Percentiles rank a stretch among this genome's conserved stretches.
Conservation (phyloP, 2,113 vertebrate species). For the Cochlearius cochlearius region DNA sequence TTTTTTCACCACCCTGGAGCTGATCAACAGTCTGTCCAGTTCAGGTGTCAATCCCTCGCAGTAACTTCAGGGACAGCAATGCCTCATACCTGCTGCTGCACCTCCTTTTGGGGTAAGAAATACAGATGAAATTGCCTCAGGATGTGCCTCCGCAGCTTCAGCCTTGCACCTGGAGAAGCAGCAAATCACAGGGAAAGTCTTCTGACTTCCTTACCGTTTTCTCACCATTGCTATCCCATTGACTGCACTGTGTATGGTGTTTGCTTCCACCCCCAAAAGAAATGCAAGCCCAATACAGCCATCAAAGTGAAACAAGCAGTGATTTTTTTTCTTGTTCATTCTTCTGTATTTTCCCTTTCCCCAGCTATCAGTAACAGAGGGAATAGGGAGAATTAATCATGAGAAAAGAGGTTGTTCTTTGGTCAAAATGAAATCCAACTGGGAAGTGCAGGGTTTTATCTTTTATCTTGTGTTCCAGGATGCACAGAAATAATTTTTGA, state of each 20-base stretch:
- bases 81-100: neutral
- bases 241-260: neutral
- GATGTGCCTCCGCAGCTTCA: neutral
- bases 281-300: neutral
- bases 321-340: neutral
- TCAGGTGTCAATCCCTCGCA: neutral
- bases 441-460: neutral
- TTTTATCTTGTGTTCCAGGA: slow-evolving; percentile 5
- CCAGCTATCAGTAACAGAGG: neutral
- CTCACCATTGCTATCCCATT: neutral
- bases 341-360: neutral
- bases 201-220: neutral
- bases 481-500: neutral
- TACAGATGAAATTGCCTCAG: neutral
- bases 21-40: neutral
- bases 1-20: neutral
- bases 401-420: neutral
- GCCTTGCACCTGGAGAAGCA: neutral
- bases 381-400: neutral
- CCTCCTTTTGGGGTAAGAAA: neutral
- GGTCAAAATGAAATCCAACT: neutral
- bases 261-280: neutral
- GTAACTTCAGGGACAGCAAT: neutral
- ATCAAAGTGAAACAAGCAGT: neutral
- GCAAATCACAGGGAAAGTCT: neutral